Evolutionary conservation across 2,888 invertebrate genomes (phyloP), one percentile per base, ranked within the genome.

Genomic region (Pristionchus mayeri): DNA sequence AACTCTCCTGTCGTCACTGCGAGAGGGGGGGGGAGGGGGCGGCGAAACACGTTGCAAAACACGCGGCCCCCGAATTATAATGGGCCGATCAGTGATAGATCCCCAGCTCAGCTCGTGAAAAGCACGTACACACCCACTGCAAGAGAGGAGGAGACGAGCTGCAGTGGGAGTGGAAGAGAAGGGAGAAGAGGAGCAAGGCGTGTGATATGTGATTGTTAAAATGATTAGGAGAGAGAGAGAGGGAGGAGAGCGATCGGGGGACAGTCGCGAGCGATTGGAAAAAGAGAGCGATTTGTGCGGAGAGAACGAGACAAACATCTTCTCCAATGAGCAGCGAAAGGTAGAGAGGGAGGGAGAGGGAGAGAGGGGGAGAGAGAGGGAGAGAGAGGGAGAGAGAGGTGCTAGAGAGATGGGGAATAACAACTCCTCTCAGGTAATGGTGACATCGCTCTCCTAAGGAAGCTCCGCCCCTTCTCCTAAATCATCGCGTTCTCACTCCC

Each of bases 311-410:
- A 37, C 71, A 71, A 71, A 71, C 44, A 44, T 37, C 71, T 13
- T 40, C 21, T n/a, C n/a, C n/a, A n/a, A n/a, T n/a, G n/a, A n/a
- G n/a, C n/a, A n/a, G n/a, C n/a, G n/a, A 21, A 13, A 71, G 11
- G 24, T 11, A 40, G 40, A 71, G 71, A 40, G 40, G 40, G 40
- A 71, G 67, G 37, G 71, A 67, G 71, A 21, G 44, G 13, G 37
- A 71, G 71, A 40, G 71, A 71, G 63, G 27, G 71, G n/a, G 71
- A 71, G 71, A 21, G 40, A 71, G 71, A 37, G 71, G 40, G n/a
- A n/a, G n/a, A n/a, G n/a, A n/a, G n/a, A n/a, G n/a, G n/a, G n/a
- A n/a, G n/a, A n/a, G n/a, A n/a, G n/a, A n/a, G n/a, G n/a, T n/a
- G n/a, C n/a, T n/a, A n/a, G 34, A 63, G 60, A 34, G 16, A 63